These are phyloP conservation scores for Platichthys stellatus DNA, from an alignment of 2,113 vertebrate species.

Conservation along the genomic window DNA sequence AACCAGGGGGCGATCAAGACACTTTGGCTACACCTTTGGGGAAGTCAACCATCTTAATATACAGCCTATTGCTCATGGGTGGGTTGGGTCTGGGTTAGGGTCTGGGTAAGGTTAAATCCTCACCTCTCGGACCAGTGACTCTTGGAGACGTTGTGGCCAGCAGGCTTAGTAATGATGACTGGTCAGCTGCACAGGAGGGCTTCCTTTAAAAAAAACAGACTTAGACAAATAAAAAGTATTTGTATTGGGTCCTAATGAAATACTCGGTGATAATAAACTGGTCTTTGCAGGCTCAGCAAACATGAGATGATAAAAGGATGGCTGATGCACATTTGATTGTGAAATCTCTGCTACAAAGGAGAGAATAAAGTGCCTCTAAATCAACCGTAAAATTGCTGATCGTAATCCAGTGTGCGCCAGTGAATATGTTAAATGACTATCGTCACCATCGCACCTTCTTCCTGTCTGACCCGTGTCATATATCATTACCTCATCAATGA, in stretches of 20 bases:
- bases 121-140: conserved; percentile 4
- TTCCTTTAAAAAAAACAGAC: conserved; percentile 2
- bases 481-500: conserved; percentile 83
- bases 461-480: conserved; percentile 73
- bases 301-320: conserved; percentile 63
- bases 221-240: conserved; percentile 30
- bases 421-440: conserved; percentile 80
- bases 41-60: no score
- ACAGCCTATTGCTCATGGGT: no score
- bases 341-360: conserved; percentile 68
- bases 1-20: no score
- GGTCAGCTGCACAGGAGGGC: conserved; percentile 10
- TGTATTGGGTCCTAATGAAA: conserved; percentile 40
- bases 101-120: background rate
- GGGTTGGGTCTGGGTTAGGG: no score
- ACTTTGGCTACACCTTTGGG: no score
- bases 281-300: conserved; percentile 73
- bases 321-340: conserved; percentile 77
- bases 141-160: background rate
- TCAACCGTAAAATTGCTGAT: conserved; percentile 85
- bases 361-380: conserved; percentile 78
- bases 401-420: conserved; percentile 73
- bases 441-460: conserved; percentile 71
- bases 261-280: conserved; percentile 57
- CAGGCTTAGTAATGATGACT: conserved; percentile 4